Base-by-base conservation (phyloP, 2,797 vertebrate species). In the Hapalemur alaotrensis region DNA sequence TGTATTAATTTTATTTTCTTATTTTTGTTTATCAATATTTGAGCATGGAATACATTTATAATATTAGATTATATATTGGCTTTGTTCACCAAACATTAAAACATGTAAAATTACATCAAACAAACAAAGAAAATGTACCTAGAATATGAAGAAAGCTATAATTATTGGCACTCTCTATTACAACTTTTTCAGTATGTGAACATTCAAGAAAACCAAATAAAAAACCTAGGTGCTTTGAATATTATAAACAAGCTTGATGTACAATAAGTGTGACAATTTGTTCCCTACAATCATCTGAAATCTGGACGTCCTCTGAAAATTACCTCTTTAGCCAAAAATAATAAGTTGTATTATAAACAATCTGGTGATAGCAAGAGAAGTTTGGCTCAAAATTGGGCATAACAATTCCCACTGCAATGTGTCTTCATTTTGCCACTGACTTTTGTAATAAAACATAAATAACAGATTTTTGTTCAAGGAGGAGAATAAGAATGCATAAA, bases 11-110 rank as follows among this genome's bases (percentile, higher is more conserved):
- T 63, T 46, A 59, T 76, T 82, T 85, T 81, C 12, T 83, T 48
- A 25, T 59, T 69, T 92, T 86, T 89, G 12, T 54, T 81, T 85
- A 57, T 72, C 18, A 91, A 25, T 73, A 91, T 75, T 86, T 96
- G 20, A 73, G 32, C 54, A 48, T 61, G 7, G 8, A 25, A 54
- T 93, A 0, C 17, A 75, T 69, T 91, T 43, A 54, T 69, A 72
- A 73, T 78, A 85, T 59, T 61, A 57, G 10, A 12, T 82, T 82
- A 22, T 32, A 59, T 18, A 54, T 70, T 14, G 65, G 38, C 4
- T 91, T 83, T 57, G 35, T 75, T 89, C 35, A 61, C 6, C 67
- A 18, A 88, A 48, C 10, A 61, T 25, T 93, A 88, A 93, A 83
- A 7, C 14, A 82, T 1, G 9, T 2, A 82, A 91, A 82, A 81